Base-by-base conservation (phyloP, 2,797 vertebrate genomes). In the Malurus leucopterus region DNA sequence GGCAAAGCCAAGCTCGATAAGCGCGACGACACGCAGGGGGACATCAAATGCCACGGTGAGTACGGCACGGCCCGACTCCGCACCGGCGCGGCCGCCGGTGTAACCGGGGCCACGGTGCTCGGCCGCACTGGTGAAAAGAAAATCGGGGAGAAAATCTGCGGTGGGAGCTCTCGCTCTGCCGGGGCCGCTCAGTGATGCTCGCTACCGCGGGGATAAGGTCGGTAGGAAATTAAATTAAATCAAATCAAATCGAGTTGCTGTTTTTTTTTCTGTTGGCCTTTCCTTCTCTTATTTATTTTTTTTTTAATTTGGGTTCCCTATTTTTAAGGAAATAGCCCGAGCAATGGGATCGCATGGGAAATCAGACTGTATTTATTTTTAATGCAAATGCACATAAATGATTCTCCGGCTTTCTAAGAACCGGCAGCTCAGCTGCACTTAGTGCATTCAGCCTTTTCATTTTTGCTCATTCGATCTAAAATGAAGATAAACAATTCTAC, bases 1-100 rank as follows among this genome's bases (percentile, higher is more conserved):
- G 94, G 96, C 96, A 98, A 98, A 88, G 95, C 97, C 96, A 99
- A 99, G 97, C 96, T 98, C 85, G 99, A 99, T 94, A 99, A 98
- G 92, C 98, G 99, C 91, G 99, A 99, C 62, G 99, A 99, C 49
- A 91, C 98, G 70, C 98, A 99, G 50, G 96, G 96, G 85, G 99
- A 99, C 91, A 96, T 98, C 93, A 99, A 99, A 97, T 99, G 98
- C 96, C 99, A 99, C 96, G 99, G 99, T 99, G 97, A 98, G 99
- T 97, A 85, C 27, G 26, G 76, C 81, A 50, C 34, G 29, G 62
- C 50, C 59, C n/a, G 43, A 38, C 55, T 62, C 55, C 14, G 51
- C 74, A 41, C 21, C 5, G 16, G 32, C 34, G 74, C 53, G 47
- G 51, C 68, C 44, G 34, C 83, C 54, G 58, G 15, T n/a, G 18